Percentiles rank a stretch among this genome's conserved stretches.
Conservation (phyloP, 1,140 invertebrate genomes). For the Ostrea edulis region DNA sequence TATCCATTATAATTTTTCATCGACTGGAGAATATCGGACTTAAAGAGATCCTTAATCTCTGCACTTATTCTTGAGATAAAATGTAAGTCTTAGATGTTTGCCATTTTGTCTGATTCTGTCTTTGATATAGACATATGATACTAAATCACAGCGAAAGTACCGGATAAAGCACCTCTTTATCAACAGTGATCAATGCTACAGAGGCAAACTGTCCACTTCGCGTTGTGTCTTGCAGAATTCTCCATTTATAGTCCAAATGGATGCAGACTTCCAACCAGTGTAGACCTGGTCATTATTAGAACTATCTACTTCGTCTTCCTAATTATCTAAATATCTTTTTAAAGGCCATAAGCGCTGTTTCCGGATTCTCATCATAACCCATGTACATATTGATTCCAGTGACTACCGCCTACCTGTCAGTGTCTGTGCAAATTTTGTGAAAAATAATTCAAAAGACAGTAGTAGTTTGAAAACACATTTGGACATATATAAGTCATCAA, state of each 20-base stretch:
- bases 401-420: too few relatives aligned
- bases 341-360: too few relatives aligned
- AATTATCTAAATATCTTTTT: too few relatives aligned
- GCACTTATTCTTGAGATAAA: background rate
- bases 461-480: too few relatives aligned
- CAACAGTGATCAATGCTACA: background rate
- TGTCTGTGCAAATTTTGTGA: too few relatives aligned
- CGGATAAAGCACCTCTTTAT: background rate
- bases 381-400: too few relatives aligned
- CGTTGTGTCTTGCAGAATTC: background rate
- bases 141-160: background rate
- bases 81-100: slow-evolving; percentile 1
- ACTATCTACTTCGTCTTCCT: too few relatives aligned
- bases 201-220: background rate
- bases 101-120: background rate
- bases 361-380: too few relatives aligned
- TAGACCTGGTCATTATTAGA: too few relatives aligned
- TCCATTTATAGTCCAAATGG: background rate
- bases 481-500: too few relatives aligned
- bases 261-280: too few relatives aligned
- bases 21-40: slow-evolving; percentile 6
- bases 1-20: slow-evolving; percentile 39
- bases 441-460: too few relatives aligned
- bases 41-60: background rate
- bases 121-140: background rate